These are phyloP conservation scores for Heliconius ethilla DNA, from an alignment of 2,888 invertebrate genomes.

Conservation along the genomic window DNA sequence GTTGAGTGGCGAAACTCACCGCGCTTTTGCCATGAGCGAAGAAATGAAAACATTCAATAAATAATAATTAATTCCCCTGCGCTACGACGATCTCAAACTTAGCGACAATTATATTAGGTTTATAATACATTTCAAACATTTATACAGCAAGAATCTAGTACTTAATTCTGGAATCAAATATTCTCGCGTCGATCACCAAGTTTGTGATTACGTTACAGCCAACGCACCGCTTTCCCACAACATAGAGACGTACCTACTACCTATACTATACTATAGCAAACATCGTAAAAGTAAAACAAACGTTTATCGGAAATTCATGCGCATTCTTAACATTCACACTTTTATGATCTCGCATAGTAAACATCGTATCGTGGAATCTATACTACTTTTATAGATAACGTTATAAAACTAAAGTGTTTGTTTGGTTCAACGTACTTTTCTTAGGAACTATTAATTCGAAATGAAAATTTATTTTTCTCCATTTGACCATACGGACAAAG, in stretches of 20 bases:
- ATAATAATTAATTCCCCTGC: too few relatives aligned
- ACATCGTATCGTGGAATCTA: constrained; percentile 36
- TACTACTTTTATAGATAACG: constrained; percentile 1
- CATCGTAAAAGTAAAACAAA: constrained; percentile 36
- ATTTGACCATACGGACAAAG: neutral
- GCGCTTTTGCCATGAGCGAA: too few relatives aligned
- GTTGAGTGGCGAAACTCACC: too few relatives aligned
- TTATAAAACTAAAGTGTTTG: neutral
- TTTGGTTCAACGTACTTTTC: neutral
- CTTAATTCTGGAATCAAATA: neutral
- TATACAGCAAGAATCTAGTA: neutral
- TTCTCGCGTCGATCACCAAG: constrained; percentile 4
- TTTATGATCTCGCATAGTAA: constrained; percentile 38
- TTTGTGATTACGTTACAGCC: neutral
- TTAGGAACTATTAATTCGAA: neutral
- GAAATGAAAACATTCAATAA: too few relatives aligned
- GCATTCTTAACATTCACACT: constrained; percentile 39
- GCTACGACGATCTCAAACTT: too few relatives aligned
- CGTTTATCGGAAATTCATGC: constrained; percentile 39
- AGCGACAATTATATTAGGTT: neutral
- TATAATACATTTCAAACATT: neutral
- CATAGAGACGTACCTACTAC: neutral
- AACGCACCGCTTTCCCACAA: constrained; percentile 19
- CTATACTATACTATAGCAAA: constrained; percentile 6
- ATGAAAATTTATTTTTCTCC: neutral